phyloP scores from a whole-genome alignment of 2,888 invertebrate genomes.

The Dysmachus trigonus region DNA sequence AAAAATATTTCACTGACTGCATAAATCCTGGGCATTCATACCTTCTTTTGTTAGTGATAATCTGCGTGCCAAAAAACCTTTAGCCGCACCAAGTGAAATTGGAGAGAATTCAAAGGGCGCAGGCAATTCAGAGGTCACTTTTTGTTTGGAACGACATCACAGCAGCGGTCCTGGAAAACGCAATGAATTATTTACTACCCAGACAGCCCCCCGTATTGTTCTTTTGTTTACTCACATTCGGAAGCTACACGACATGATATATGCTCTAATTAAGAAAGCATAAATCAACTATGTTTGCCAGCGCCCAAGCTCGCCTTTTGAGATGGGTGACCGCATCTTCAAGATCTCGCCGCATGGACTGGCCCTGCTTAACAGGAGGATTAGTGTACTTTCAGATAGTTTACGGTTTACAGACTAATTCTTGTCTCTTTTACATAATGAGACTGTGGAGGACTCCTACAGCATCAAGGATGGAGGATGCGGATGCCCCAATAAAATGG shows the following conservation, averaged over 20 bases:
- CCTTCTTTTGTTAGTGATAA: background rate
- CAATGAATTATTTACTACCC: slow-evolving; percentile 9
- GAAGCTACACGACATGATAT: slow-evolving; percentile 47
- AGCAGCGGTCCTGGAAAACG: slow-evolving; percentile 1
- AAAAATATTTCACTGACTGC: background rate
- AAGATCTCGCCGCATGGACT: background rate
- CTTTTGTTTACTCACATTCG: slow-evolving; percentile 28
- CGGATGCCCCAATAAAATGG: background rate
- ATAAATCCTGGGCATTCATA: background rate
- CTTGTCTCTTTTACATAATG: slow-evolving; percentile 11
- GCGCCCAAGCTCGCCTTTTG: slow-evolving; percentile 4
- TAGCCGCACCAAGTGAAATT: slow-evolving; percentile 3
- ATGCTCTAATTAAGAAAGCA: slow-evolving; percentile 50
- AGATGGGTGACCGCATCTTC: slow-evolving; percentile 22
- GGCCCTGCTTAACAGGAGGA: background rate
- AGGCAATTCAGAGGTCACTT: slow-evolving; percentile 11
- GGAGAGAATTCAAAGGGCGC: slow-evolving; percentile 17
- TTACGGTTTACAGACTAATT: slow-evolving; percentile 14
- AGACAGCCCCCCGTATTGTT: background rate
- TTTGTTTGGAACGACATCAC: slow-evolving; percentile 10
- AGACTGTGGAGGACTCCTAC: background rate
- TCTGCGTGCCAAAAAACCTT: slow-evolving; percentile 3
- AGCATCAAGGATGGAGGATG: background rate
- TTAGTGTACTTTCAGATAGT: slow-evolving; percentile 9
- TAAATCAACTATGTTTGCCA: slow-evolving; percentile 46